Evolutionary conservation across 2,113 vertebrate genomes (phyloP).

Genomic region (Cottus gobio): DNA sequence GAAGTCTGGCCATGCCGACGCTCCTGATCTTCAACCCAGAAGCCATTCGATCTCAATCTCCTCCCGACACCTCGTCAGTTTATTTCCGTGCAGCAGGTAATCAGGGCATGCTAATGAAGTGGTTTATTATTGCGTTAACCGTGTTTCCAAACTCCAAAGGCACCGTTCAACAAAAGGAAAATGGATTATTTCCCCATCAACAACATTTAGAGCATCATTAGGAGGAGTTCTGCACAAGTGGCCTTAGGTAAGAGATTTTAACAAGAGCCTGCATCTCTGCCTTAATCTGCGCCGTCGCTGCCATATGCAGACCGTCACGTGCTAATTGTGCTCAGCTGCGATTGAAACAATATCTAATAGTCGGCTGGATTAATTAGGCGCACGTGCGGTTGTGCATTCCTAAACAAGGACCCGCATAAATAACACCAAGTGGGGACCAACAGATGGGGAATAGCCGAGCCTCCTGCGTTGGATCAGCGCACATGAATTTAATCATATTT

Average conservation of each 20-base stretch:
- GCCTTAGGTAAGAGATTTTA: constrained; percentile 96
- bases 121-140: constrained; percentile 90
- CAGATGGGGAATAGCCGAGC: constrained; percentile 90
- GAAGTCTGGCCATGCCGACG: background rate
- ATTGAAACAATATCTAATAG: constrained; percentile 99
- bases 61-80: background rate
- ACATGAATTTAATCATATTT: too few species aligned
- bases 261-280: constrained; percentile 88
- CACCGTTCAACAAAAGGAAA: constrained; percentile 91
- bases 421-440: constrained; percentile 92
- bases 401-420: constrained; percentile 95
- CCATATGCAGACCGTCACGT: constrained; percentile 92
- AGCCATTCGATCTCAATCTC: background rate
- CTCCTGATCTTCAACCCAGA: background rate
- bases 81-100: constrained; percentile 47
- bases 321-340: constrained; percentile 99
- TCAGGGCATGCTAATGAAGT: constrained; percentile 85
- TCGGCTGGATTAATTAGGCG: constrained; percentile 97
- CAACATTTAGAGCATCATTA: constrained; percentile 96
- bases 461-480: too few species aligned
- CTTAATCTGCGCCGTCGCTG: constrained; percentile 92
- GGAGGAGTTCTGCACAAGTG: constrained; percentile 90
- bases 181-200: constrained; percentile 96
- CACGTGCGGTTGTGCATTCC: constrained; percentile 91
- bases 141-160: constrained; percentile 89